Conservation (phyloP, 2,797 vertebrate species). For the Monodelphis domestica region DNA sequence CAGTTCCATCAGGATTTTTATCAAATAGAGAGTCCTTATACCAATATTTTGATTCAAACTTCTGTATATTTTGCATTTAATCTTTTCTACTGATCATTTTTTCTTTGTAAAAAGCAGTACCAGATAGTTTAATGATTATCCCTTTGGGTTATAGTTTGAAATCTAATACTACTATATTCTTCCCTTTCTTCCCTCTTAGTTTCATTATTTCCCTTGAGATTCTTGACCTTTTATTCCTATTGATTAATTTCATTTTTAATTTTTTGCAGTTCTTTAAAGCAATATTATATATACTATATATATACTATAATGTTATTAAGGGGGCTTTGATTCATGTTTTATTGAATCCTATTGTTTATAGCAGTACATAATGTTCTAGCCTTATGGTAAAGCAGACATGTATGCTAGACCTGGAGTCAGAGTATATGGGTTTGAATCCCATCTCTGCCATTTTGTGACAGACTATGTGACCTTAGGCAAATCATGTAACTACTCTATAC, state of each 20-base stretch:
- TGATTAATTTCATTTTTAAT: not conserved
- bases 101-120: not conserved
- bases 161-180: not conserved
- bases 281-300: no score
- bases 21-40: not conserved
- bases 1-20: not conserved
- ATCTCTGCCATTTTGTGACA: not conserved
- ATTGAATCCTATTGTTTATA: not conserved
- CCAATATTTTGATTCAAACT: not conserved
- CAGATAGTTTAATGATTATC: not conserved
- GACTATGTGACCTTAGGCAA: not conserved
- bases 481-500: no score
- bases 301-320: no score
- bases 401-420: not conserved
- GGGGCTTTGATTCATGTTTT: not conserved
- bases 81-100: not conserved
- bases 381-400: not conserved
- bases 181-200: not conserved
- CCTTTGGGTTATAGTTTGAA: not conserved
- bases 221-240: not conserved
- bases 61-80: not conserved
- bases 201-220: not conserved
- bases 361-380: not conserved
- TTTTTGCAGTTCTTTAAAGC: not conserved
- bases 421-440: not conserved